phyloP scores from a whole-genome alignment of 2,888 invertebrate species.

The Aspidiotus destructor region DNA sequence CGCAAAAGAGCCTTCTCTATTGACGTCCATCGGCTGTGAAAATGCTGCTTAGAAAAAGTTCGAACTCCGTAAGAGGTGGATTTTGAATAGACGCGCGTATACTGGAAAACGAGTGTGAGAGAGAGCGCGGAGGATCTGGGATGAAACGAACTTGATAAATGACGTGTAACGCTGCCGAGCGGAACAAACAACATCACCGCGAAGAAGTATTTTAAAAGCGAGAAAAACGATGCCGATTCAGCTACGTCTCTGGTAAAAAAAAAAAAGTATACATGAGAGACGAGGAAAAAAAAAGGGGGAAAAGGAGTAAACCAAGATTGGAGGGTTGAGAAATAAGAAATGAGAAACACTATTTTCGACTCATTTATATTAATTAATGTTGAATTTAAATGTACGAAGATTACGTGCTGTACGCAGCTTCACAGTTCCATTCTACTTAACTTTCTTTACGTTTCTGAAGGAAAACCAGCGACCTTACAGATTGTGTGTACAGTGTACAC shows the following conservation, averaged over 20 bases:
- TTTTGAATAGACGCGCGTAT: too few relatives aligned
- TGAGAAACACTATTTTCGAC: too few relatives aligned
- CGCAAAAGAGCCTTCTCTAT: too few relatives aligned
- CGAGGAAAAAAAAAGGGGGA: not conserved
- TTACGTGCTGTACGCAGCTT: not conserved
- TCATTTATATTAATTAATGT: slow-evolving; percentile 2
- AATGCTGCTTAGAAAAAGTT: too few relatives aligned
- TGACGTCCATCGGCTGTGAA: too few relatives aligned
- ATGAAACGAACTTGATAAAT: slow-evolving; percentile 1
- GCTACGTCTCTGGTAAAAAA: too few relatives aligned
- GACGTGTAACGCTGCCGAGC: not conserved
- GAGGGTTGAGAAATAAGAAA: too few relatives aligned
- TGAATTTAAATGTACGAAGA: slow-evolving; percentile 1
- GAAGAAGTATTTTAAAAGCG: not conserved
- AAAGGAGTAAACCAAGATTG: not conserved
- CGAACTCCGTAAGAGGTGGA: too few relatives aligned
- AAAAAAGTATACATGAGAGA: not conserved
- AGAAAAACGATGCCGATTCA: too few relatives aligned
- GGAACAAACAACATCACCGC: not conserved
- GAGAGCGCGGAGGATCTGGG: too few relatives aligned
- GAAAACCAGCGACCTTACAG: not conserved
- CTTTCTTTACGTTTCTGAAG: not conserved
- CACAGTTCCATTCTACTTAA: not conserved
- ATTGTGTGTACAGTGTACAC: too few relatives aligned
- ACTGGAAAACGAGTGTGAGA: not conserved